Conservation (phyloP, 1,140 invertebrate species). For the Aphelinus atriplicis region DNA sequence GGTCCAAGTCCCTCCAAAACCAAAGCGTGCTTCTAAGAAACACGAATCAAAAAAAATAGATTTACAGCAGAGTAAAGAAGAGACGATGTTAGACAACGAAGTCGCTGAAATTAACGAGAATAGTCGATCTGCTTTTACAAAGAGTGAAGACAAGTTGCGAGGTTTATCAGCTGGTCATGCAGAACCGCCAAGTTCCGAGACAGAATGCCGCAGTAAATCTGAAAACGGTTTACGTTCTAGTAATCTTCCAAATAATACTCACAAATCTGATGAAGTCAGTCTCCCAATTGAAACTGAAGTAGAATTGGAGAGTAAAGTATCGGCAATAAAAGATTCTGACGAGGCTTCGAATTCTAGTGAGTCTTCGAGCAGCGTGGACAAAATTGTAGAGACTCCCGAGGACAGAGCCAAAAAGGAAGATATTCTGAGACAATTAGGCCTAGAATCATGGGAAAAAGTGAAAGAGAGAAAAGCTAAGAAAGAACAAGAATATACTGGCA, state of each 20-base stretch:
- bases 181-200: conserved; percentile 28
- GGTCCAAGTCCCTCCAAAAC: conserved; percentile 28
- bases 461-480: conserved; percentile 57
- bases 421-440: conserved; percentile 61
- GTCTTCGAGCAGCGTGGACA: conserved; percentile 58
- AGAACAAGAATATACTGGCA: conserved; percentile 74
- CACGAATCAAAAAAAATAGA: conserved; percentile 51
- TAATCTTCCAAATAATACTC: conserved; percentile 12
- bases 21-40: conserved; percentile 52
- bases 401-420: conserved; percentile 65
- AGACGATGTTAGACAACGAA: conserved; percentile 61
- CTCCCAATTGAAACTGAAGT: not conserved
- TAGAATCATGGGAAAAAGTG: conserved; percentile 61
- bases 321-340: conserved; percentile 67
- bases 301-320: not conserved
- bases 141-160: conserved; percentile 41
- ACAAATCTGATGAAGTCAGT: conserved; percentile 1
- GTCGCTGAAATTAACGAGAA: conserved; percentile 64
- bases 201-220: conserved; percentile 55
- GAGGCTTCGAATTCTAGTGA: conserved; percentile 62
- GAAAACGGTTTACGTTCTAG: conserved; percentile 54
- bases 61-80: conserved; percentile 61
- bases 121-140: conserved; percentile 43
- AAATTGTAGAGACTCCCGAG: conserved; percentile 67
- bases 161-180: conserved; percentile 48